Evolutionary conservation across 2,888 invertebrate genomes (phyloP).

Genomic region (Microctonus brassicae): DNA sequence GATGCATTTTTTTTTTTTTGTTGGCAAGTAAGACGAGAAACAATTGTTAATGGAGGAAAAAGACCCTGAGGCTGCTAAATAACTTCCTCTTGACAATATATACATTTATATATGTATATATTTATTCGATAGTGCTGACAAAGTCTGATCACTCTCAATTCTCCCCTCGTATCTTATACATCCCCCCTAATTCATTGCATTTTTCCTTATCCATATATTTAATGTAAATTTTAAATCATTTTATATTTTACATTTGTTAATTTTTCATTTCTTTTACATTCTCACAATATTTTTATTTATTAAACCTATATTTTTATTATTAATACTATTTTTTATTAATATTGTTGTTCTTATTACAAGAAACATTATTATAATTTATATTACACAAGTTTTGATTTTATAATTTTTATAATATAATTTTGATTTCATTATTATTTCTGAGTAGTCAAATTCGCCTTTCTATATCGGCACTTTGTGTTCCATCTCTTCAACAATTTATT

Average conservation of each 20-base stretch:
- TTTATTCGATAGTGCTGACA: conserved; percentile 31
- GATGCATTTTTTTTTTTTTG: conserved; percentile 37
- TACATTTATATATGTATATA: neutral
- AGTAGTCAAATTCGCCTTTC: neutral
- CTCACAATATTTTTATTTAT: too few relatives aligned
- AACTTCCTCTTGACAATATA: conserved; percentile 37
- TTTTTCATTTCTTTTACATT: too few relatives aligned
- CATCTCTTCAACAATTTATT: neutral
- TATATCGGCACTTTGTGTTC: neutral
- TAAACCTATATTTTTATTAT: too few relatives aligned
- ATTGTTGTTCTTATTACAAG: too few relatives aligned
- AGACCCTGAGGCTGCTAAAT: conserved; percentile 46
- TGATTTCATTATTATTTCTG: neutral
- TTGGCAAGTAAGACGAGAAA: conserved; percentile 29
- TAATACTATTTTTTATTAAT: too few relatives aligned
- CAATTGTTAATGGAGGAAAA: conserved; percentile 40
- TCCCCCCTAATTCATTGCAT: conserved; percentile 9
- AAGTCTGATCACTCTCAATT: conserved; percentile 38
- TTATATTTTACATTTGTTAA: neutral
- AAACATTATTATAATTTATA: too few relatives aligned
- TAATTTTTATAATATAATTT: too few relatives aligned
- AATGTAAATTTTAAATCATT: neutral
- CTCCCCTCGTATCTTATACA: conserved; percentile 29
- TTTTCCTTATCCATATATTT: too few relatives aligned
- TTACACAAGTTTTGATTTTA: too few relatives aligned